Evolutionary conservation across 2,113 vertebrate species (phyloP).

Genomic region (Mormyrus iriodes): DNA sequence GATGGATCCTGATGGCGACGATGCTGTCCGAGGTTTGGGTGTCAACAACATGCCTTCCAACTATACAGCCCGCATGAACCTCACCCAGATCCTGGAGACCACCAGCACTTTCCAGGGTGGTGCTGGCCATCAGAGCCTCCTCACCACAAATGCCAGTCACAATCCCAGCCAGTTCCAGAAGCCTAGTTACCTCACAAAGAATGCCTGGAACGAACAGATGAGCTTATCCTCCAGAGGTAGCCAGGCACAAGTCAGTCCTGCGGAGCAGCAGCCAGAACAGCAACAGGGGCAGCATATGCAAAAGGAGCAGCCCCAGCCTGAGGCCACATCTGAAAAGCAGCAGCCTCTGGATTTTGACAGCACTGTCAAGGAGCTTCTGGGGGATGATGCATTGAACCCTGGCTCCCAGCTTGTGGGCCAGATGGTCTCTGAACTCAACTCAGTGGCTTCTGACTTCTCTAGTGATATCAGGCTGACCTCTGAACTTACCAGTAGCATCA

Average conservation of each 20-base stretch:
- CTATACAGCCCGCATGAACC: slow-evolving; percentile 98
- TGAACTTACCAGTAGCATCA: slow-evolving; percentile 98
- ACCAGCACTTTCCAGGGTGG: slow-evolving; percentile 39
- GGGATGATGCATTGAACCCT: slow-evolving; percentile 82
- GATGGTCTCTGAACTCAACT: slow-evolving; percentile 84
- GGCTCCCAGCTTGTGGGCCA: slow-evolving; percentile 90
- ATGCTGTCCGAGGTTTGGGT: slow-evolving; percentile 87
- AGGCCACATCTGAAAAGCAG: slow-evolving; percentile 39
- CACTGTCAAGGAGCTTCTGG: slow-evolving; percentile 95
- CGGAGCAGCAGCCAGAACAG: slow-evolving; percentile 65
- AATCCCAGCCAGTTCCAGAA: slow-evolving; percentile 83
- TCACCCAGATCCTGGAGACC: slow-evolving; percentile 96
- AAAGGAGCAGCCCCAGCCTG: slow-evolving; percentile 18
- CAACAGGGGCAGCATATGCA: slow-evolving; percentile 36
- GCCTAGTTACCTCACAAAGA: slow-evolving; percentile 87
- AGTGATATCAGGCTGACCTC: slow-evolving; percentile 92
- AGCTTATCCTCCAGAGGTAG: slow-evolving; percentile 77
- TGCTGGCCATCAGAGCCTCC: slow-evolving; percentile 69
- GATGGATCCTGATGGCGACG: slow-evolving; percentile 88
- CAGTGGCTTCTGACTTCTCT: slow-evolving; percentile 83
- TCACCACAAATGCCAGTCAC: slow-evolving; percentile 35
- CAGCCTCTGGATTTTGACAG: slow-evolving; percentile 89
- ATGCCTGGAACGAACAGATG: slow-evolving; percentile 70
- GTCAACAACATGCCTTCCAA: slow-evolving; percentile 96
- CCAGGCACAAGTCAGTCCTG: slow-evolving; percentile 86